Conservation (phyloP, 2,888 invertebrate genomes). For the Crocallis elinguaria region DNA sequence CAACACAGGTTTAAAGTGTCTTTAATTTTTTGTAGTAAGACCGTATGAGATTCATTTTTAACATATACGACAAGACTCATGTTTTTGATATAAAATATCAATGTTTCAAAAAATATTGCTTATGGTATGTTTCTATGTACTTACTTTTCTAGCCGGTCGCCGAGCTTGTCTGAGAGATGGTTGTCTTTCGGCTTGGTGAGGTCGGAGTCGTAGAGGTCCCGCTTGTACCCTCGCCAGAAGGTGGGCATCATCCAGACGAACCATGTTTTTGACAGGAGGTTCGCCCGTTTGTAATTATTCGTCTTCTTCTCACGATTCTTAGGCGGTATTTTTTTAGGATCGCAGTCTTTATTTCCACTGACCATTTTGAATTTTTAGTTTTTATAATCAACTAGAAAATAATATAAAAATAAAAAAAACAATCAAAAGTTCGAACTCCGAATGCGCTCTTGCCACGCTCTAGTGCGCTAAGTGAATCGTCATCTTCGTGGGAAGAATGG, state of each 20-base stretch:
- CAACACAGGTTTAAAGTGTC: no score
- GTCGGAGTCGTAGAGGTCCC: constrained; percentile 88
- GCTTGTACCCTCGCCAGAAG: constrained; percentile 85
- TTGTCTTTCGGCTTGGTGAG: constrained; percentile 88
- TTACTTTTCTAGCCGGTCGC: constrained; percentile 86
- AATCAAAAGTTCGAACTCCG: constrained; percentile 15
- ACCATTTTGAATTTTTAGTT: constrained; percentile 66
- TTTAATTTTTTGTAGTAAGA: no score
- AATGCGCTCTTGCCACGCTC: constrained; percentile 29
- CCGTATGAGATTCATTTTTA: no score
- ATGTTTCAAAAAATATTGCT: no score
- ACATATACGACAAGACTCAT: no score
- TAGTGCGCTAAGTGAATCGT: constrained; percentile 53
- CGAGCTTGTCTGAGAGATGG: constrained; percentile 87
- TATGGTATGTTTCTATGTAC: constrained; percentile 37
- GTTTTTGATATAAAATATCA: no score
- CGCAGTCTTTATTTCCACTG: constrained; percentile 76
- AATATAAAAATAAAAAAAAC: constrained; percentile 34
- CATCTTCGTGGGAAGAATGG: constrained; percentile 56
- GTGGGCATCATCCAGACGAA: constrained; percentile 84
- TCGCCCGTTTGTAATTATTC: constrained; percentile 76
- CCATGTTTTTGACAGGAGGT: constrained; percentile 73
- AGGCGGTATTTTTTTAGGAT: constrained; percentile 74
- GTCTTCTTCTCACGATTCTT: constrained; percentile 78
- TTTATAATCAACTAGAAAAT: constrained; percentile 22